A percentile compares a stretch with the other conserved stretches of the same genome.
phyloP scores from a whole-genome alignment of 2,797 vertebrate genomes.

The Knipowitschia caucasica region DNA sequence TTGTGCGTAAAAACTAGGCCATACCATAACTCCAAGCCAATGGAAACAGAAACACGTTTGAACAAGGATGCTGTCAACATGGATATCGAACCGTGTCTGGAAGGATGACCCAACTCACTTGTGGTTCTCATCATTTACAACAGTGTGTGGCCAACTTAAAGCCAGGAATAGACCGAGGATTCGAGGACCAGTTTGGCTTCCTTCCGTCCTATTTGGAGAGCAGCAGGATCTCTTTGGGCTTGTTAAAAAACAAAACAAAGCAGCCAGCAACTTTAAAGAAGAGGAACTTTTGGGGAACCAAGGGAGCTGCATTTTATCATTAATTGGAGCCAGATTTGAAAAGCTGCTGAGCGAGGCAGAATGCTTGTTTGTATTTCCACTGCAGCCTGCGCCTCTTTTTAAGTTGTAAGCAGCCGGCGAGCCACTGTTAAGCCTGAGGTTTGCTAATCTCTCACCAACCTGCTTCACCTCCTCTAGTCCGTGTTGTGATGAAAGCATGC shows the following conservation, averaged over 20 bases:
- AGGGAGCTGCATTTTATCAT: constrained; percentile 57
- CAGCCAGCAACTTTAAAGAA: constrained; percentile 55
- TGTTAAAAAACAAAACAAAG: constrained; percentile 47
- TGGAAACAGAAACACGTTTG: constrained; percentile 31
- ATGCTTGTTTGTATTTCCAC: constrained; percentile 64
- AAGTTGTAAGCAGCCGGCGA: constrained; percentile 23
- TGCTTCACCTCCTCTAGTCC: background rate
- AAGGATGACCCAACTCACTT: constrained; percentile 24
- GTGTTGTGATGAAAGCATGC: constrained; percentile 11
- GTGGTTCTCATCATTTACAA: constrained; percentile 22
- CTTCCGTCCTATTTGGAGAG: constrained; percentile 36
- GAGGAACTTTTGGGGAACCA: constrained; percentile 43
- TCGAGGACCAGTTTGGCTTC: constrained; percentile 45
- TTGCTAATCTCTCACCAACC: constrained; percentile 26
- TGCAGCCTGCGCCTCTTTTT: constrained; percentile 33
- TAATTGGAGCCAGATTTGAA: constrained; percentile 67
- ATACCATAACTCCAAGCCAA: constrained; percentile 41
- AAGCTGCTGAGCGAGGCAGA: constrained; percentile 51
- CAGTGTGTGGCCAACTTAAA: constrained; percentile 33
- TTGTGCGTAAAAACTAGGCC: constrained; percentile 50
- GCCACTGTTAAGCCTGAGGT: constrained; percentile 29
- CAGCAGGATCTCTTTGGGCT: constrained; percentile 42
- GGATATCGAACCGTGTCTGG: constrained; percentile 34
- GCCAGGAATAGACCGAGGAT: constrained; percentile 37
- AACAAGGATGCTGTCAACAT: constrained; percentile 28